These are phyloP conservation scores for Mastomys coucha DNA, from an alignment of 2,113 vertebrate species.

Conservation along the genomic window DNA sequence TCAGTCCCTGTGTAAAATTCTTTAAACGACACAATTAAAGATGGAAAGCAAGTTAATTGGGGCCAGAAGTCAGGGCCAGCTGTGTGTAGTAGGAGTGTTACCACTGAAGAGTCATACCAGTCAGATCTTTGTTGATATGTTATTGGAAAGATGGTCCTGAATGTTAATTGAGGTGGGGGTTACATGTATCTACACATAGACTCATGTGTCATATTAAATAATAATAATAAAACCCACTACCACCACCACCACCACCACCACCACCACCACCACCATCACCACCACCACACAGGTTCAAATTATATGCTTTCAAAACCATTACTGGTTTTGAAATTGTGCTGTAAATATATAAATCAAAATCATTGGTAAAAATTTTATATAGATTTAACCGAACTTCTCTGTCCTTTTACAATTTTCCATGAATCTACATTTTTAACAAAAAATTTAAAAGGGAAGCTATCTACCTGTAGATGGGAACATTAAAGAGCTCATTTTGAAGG, in stretches of 20 bases:
- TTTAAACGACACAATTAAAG: constrained; percentile 49
- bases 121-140: neutral
- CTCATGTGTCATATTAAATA: neutral
- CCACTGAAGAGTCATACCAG: neutral
- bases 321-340: neutral
- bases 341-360: neutral
- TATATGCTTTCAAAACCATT: neutral
- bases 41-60: constrained; percentile 4
- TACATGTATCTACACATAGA: neutral
- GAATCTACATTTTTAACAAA: constrained; percentile 26
- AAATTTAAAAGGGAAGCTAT: neutral
- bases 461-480: neutral
- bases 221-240: too few species aligned
- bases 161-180: neutral
- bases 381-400: neutral
- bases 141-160: neutral
- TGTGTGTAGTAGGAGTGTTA: neutral
- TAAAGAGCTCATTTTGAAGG: constrained; percentile 25
- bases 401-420: neutral
- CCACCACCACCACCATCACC: too few species aligned
- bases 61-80: neutral
- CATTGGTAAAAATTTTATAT: neutral
- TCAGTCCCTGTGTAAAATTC: neutral
- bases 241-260: too few species aligned
- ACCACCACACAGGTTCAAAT: too few species aligned